These are phyloP conservation scores for Anolis sagrei DNA, from an alignment of 2,113 vertebrate species.

Conservation along the genomic window DNA sequence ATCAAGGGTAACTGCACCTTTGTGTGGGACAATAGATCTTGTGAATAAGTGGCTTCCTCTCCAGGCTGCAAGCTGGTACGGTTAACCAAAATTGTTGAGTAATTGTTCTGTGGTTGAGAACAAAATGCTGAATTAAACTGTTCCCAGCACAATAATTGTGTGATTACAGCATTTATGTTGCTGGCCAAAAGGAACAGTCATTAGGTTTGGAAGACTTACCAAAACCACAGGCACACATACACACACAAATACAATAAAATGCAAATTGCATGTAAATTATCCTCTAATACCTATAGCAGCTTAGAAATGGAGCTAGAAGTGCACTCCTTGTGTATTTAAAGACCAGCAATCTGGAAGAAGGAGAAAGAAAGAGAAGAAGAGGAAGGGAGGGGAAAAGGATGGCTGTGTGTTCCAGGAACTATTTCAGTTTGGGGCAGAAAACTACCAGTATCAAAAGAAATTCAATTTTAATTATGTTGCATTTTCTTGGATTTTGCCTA, in stretches of 20 bases:
- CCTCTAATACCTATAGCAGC: slow-evolving; percentile 77
- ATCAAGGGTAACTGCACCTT: slow-evolving; percentile 75
- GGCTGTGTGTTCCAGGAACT: slow-evolving; percentile 51
- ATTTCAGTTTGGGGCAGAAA: slow-evolving; percentile 62
- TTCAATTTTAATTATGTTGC: slow-evolving; percentile 49
- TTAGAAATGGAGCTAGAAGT: slow-evolving; percentile 69
- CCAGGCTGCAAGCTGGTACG: slow-evolving; percentile 84
- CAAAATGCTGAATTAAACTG: slow-evolving; percentile 89
- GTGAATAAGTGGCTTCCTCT: slow-evolving; percentile 85
- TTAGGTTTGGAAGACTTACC: slow-evolving; percentile 85
- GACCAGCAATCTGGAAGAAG: slow-evolving; percentile 56
- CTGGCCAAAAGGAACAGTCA: slow-evolving; percentile 86
- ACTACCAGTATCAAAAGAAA: slow-evolving; percentile 44
- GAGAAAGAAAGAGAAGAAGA: not conserved
- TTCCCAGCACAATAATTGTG: slow-evolving; percentile 92
- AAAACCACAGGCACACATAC: slow-evolving; percentile 79
- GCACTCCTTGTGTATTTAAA: slow-evolving; percentile 66
- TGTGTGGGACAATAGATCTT: slow-evolving; percentile 81
- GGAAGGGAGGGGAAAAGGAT: slow-evolving; percentile 23
- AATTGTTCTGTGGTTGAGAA: slow-evolving; percentile 96
- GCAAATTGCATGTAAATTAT: slow-evolving; percentile 83
- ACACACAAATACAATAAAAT: slow-evolving; percentile 63
- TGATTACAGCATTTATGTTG: slow-evolving; percentile 91
- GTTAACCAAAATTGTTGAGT: slow-evolving; percentile 96
- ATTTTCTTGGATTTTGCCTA: slow-evolving; percentile 34